Evolutionary conservation across 2,113 vertebrate genomes (phyloP), one percentile per base, ranked within the genome.

Genomic region (Conger conger): DNA sequence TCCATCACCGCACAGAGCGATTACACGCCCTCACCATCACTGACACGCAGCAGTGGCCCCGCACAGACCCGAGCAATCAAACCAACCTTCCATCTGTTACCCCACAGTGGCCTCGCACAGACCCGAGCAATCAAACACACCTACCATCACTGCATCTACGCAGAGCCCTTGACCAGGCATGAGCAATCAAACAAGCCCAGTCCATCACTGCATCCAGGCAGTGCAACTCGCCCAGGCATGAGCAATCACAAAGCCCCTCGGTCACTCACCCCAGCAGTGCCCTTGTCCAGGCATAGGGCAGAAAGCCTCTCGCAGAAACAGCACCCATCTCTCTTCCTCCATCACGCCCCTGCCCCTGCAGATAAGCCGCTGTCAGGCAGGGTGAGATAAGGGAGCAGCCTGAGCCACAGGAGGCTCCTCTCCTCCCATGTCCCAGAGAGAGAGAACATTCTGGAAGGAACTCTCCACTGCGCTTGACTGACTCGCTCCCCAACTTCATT

Each of bases 11-110:
- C 27, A 73, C 27, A 8, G 27, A 68, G 60, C 11, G 20, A 68
- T n/a, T 68, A 4, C 60, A n/a, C 20, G 1, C 1, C 33, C 68
- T 73, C 68, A 4, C 68, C 4, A 11, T 13, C 27, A 33, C n/a
- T 17, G 20, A 18, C 13, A 16, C 20, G 3, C 57, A 18, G 18
- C 57, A 60, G 16, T 60, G 57, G 15, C 57, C 57, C 20, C 80
- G 79, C 18, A 37, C 18, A n/a, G 84, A 42, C 60, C 13, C 35
- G 77, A 82, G 78, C 63, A 78, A 86, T 68, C 20, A 37, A 79
- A 77, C 63, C n/a, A n/a, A n/a, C n/a, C n/a, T n/a, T n/a, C n/a
- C n/a, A n/a, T n/a, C n/a, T n/a, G 54, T 13, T 35, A 27, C 1
- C n/a, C 78, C 1, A 0, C 30, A 54, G 54, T 50, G 17, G 50